Conservation (phyloP, 2,888 invertebrate species). For the Dryobota labecula region DNA sequence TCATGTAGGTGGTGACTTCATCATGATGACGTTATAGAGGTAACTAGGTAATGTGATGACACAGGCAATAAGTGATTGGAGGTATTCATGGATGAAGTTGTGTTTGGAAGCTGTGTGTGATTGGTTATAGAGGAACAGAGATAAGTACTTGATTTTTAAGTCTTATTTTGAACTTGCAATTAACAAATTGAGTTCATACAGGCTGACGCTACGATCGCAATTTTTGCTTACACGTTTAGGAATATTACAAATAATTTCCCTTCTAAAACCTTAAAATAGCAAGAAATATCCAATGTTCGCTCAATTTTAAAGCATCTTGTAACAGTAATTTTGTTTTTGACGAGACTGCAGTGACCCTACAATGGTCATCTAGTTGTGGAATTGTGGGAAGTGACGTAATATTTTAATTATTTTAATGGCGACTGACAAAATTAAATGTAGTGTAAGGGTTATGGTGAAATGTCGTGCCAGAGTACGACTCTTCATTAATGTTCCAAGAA, state of each 20-base stretch:
- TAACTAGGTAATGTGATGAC: conserved; percentile 34
- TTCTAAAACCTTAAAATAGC: not conserved
- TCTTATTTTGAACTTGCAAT: not conserved
- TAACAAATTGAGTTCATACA: not conserved
- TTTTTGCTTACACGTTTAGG: not conserved
- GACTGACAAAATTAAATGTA: conserved; percentile 6
- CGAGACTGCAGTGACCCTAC: conserved; percentile 6
- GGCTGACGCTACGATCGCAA: too few relatives aligned
- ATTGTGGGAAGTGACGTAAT: conserved; percentile 14
- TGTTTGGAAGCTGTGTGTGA: not conserved
- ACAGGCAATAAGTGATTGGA: not conserved
- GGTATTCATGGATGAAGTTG: not conserved
- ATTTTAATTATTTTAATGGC: conserved; percentile 39
- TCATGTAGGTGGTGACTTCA: conserved; percentile 52
- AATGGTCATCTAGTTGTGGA: not conserved
- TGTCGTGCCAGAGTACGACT: conserved; percentile 43
- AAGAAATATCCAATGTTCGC: not conserved
- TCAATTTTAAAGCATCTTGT: not conserved
- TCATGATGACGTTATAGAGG: conserved; percentile 26
- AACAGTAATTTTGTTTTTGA: not conserved
- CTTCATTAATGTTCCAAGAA: conserved; percentile 19
- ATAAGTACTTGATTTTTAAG: not conserved
- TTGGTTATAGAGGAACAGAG: not conserved
- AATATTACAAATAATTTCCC: not conserved
- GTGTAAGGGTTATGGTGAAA: conserved; percentile 16